Base-by-base conservation (phyloP, 2,797 vertebrate species). In the Tenualosa thibaudeaui region DNA sequence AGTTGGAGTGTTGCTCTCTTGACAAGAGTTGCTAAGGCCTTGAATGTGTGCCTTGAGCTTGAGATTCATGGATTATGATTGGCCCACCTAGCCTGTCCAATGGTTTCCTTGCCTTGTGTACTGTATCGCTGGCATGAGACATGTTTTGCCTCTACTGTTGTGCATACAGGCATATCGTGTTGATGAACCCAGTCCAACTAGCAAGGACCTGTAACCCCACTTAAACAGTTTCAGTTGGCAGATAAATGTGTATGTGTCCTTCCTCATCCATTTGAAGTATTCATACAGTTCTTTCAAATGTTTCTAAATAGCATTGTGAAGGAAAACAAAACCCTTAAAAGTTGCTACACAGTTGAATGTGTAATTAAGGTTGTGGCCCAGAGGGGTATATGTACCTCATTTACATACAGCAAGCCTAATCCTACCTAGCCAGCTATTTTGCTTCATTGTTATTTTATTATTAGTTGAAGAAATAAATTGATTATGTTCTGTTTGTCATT, bases 261-360 rank as follows among this genome's bases (percentile, higher is more conserved):
- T 84, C 46, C 7, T 46, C 26, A 12, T 37, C 13, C 3, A 5
- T 65, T 26, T 54, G 81, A 22, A 15, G 31, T 75, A 43, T 40
- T 75, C 31, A 7, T 78, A 62, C 0, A 9, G 7, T n/a, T 62
- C 24, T 26, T 40, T n/a, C 2, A 31, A 12, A 81, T 15, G 12
- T 54, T 13, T 40, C 9, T 24, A 81, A 83, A 86, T 86, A 83
- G 78, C 81, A 86, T 81, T 89, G 84, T 78, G 68, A 75, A 75
- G 37, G 3, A 17, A 40, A 31, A 75, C 46, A 5, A 75, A 40
- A 26, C 68, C 13, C 37, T 43, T 40, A 19, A 8, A 19, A 78
- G 40, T 46, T 78, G 71, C 7, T 46, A 78, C 71, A 43, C 71
- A 78, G 71, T 78, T 78, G 68, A 26, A 75, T 75, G 71, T 78